phyloP scores from a whole-genome alignment of 2,797 vertebrate species.

The Hydrocynus forskahlii region DNA sequence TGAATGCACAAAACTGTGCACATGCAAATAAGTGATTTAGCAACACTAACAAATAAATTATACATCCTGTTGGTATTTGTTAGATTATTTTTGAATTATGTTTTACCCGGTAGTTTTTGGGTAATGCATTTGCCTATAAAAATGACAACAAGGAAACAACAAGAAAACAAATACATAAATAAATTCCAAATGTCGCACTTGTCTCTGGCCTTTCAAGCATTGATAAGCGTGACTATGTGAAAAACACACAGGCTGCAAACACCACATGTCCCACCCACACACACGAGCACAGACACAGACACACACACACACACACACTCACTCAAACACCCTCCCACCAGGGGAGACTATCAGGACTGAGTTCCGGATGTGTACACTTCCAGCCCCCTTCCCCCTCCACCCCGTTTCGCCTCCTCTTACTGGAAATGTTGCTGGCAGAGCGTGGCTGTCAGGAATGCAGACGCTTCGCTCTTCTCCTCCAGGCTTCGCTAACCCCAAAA shows the following conservation, averaged over 20 bases:
- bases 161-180: too few species aligned
- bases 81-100: too few species aligned
- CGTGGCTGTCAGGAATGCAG: slow-evolving; percentile 58
- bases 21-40: too few species aligned
- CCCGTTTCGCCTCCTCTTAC: slow-evolving; percentile 51
- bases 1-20: not conserved
- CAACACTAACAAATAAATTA: too few species aligned
- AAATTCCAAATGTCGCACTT: not conserved
- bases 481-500: slow-evolving; percentile 6
- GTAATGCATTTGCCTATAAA: too few species aligned
- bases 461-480: slow-evolving; percentile 31
- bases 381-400: slow-evolving; percentile 26
- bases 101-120: too few species aligned
- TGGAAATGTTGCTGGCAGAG: slow-evolving; percentile 58
- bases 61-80: too few species aligned
- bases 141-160: too few species aligned
- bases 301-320: too few species aligned
- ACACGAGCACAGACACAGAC: too few species aligned
- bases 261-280: slow-evolving; percentile 21
- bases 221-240: slow-evolving; percentile 21
- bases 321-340: not conserved
- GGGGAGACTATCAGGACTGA: slow-evolving; percentile 49
- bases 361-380: slow-evolving; percentile 62
- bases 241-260: slow-evolving; percentile 34
- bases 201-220: not conserved